Conservation (phyloP, 2,797 vertebrate species). For the Acipenser oxyrinchus region DNA sequence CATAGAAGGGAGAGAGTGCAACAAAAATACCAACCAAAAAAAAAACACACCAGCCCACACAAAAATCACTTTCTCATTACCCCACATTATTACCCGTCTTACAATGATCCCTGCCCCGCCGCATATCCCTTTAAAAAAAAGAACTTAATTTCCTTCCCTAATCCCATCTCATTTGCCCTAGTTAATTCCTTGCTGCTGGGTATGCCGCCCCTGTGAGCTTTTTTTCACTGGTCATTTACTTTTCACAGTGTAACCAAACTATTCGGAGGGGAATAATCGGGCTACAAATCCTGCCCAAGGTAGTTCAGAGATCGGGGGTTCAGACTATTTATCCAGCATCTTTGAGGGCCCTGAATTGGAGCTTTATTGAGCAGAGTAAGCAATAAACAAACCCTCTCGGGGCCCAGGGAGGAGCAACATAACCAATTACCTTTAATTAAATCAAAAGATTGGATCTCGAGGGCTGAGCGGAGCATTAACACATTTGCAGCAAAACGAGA, state of each 20-base stretch:
- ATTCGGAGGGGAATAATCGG: conserved; percentile 63
- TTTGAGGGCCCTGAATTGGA: conserved; percentile 64
- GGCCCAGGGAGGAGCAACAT: conserved; percentile 69
- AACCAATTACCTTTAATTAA: conserved; percentile 77
- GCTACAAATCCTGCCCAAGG: conserved; percentile 47
- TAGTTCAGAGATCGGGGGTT: conserved; percentile 23
- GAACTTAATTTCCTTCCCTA: conserved; percentile 67
- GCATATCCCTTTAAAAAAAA: conserved; percentile 39
- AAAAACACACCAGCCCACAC: conserved; percentile 48
- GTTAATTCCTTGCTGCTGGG: conserved; percentile 54
- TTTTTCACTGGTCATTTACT: conserved; percentile 63
- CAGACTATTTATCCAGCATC: conserved; percentile 58
- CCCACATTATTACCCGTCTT: conserved; percentile 54
- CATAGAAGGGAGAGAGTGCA: no score
- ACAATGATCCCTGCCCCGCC: conserved; percentile 55
- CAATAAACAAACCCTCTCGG: conserved; percentile 74
- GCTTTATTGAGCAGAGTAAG: conserved; percentile 64
- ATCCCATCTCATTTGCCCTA: conserved; percentile 67
- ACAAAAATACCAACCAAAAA: background rate
- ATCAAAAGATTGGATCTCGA: conserved; percentile 69
- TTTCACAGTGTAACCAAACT: conserved; percentile 63
- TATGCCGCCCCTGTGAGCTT: conserved; percentile 60
- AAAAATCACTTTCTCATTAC: conserved; percentile 70
- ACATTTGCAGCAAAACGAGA: conserved; percentile 65
- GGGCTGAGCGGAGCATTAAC: conserved; percentile 70